phyloP scores from a whole-genome alignment of 2,113 vertebrate genomes.

The Neofelis nebulosa region DNA sequence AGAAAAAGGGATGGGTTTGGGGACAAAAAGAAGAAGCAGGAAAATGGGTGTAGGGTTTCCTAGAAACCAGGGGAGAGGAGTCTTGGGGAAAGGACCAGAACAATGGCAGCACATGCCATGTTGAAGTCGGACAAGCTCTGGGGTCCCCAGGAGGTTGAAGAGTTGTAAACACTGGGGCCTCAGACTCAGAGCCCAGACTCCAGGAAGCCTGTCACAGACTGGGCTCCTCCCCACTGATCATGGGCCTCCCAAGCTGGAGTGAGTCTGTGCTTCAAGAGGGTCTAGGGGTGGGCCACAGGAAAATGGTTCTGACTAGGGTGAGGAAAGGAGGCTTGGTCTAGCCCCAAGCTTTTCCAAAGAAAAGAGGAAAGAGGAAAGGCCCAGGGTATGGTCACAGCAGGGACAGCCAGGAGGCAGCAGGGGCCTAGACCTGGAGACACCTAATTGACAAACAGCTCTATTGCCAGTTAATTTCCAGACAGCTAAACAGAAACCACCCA shows the following conservation, averaged over 20 bases:
- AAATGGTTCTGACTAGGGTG: not conserved
- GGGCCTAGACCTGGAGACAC: not conserved
- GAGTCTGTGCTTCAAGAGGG: not conserved
- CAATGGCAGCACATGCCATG: not conserved
- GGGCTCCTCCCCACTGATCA: not conserved
- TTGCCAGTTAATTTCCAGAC: not conserved
- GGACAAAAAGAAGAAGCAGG: not conserved
- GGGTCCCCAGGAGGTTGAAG: not conserved
- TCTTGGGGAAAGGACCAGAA: not conserved
- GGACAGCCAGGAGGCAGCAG: not conserved
- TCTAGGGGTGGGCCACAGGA: no score
- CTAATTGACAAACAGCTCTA: not conserved
- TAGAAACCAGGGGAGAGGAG: not conserved
- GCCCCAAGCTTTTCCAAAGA: no score
- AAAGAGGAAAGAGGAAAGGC: not conserved
- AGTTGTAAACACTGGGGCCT: not conserved
- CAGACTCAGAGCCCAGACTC: not conserved
- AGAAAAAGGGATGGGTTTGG: not conserved
- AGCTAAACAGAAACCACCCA: not conserved
- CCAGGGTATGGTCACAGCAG: no score
- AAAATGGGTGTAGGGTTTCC: not conserved
- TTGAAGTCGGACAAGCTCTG: not conserved
- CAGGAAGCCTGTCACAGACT: not conserved
- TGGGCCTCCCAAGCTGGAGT: not conserved
- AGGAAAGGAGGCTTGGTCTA: not conserved